phyloP scores from a whole-genome alignment of 2,113 vertebrate genomes.

The Serilophus lunatus region DNA sequence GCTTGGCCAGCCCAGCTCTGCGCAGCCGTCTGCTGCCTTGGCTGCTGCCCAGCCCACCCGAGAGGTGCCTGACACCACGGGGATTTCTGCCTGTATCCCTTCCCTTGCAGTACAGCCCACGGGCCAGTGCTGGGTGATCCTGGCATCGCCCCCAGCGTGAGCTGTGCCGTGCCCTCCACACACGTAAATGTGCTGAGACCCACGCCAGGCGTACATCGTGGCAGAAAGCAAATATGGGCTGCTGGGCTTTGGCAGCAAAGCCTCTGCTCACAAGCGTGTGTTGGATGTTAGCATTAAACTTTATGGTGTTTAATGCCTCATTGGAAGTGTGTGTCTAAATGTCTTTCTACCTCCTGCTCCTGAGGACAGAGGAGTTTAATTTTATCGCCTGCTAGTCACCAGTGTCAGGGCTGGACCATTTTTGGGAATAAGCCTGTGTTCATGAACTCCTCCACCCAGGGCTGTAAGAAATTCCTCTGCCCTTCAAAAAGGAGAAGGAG shows the following conservation, averaged over 20 bases:
- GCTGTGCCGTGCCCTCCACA: rapidly evolving
- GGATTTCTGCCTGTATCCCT: rapidly evolving
- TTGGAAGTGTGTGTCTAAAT: not conserved
- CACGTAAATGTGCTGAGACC: rapidly evolving
- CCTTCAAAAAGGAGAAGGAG: not conserved
- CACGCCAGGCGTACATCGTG: rapidly evolving
- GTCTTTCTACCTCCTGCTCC: not conserved
- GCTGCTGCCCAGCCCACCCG: not conserved
- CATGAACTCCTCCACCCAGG: not conserved
- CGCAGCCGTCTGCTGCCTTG: not conserved
- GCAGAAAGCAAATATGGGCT: not conserved
- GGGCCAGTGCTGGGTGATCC: rapidly evolving
- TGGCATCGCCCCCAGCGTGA: rapidly evolving
- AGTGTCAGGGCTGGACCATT: not conserved
- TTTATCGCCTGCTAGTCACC: not conserved
- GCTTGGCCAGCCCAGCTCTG: not conserved
- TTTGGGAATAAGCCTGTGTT: not conserved
- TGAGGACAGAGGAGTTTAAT: not conserved
- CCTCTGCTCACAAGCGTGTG: not conserved
- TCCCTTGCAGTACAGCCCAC: rapidly evolving
- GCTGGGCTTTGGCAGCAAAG: not conserved
- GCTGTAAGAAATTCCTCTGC: not conserved
- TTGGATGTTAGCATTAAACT: not conserved
- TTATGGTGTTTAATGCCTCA: not conserved
- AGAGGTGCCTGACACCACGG: not conserved